phyloP scores from a whole-genome alignment of 2,113 vertebrate genomes.

The Mandrillus leucophaeus region DNA sequence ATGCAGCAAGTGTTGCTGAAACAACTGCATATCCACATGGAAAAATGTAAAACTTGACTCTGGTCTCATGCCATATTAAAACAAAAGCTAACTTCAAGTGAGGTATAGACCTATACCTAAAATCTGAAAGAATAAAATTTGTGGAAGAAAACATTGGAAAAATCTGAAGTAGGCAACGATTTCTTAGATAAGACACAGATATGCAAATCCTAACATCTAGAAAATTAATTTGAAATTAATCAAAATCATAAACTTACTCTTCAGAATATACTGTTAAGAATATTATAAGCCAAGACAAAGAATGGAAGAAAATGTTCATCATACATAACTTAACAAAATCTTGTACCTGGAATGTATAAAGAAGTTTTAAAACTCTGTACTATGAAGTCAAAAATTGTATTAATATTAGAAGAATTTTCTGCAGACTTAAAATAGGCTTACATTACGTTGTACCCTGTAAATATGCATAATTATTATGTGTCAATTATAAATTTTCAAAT shows the following conservation, averaged over 20 bases:
- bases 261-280: background rate
- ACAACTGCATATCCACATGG: too few relatives aligned
- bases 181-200: background rate
- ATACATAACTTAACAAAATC: background rate
- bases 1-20: background rate
- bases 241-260: background rate
- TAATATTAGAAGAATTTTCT: background rate
- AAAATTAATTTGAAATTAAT: constrained; percentile 19
- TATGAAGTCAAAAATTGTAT: background rate
- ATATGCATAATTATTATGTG: background rate
- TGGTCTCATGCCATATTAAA: background rate
- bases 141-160: background rate
- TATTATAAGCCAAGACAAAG: background rate
- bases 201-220: background rate
- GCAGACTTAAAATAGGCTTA: background rate
- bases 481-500: background rate
- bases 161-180: background rate
- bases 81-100: background rate
- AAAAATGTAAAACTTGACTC: background rate
- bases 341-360: background rate
- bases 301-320: background rate
- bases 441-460: background rate
- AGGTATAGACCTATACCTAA: background rate
- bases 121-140: background rate
- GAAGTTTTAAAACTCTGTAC: background rate